Conservation (phyloP, 2,888 invertebrate genomes). For the Hartigia nigra region DNA sequence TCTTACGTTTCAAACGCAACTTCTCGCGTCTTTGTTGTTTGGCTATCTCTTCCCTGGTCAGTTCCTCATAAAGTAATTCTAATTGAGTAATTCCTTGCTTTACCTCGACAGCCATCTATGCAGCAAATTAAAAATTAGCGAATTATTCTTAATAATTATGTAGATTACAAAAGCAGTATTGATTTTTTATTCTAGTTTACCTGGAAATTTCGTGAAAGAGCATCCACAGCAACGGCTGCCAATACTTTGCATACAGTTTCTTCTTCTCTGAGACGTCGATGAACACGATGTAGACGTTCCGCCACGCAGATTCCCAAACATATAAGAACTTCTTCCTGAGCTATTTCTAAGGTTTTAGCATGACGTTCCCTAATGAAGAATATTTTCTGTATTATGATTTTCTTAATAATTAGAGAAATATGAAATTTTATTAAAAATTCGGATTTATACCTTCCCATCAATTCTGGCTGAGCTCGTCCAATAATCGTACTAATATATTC, state of each 20-base stretch:
- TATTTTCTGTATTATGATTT: slow-evolving; percentile 5
- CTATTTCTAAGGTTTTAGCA: slow-evolving; percentile 96
- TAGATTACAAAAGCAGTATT: background rate
- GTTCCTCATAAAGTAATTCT: slow-evolving; percentile 87
- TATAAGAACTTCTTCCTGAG: slow-evolving; percentile 95
- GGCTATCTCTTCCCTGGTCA: slow-evolving; percentile 86
- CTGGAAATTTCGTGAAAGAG: slow-evolving; percentile 89
- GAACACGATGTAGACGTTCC: slow-evolving; percentile 88
- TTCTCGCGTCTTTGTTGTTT: slow-evolving; percentile 88
- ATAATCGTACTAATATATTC: slow-evolving; percentile 91
- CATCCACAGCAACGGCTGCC: slow-evolving; percentile 88
- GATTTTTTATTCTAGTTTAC: slow-evolving; percentile 41
- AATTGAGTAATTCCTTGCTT: slow-evolving; percentile 90
- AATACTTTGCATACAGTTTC: slow-evolving; percentile 95
- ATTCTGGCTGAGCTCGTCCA: slow-evolving; percentile 90
- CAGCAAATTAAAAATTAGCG: slow-evolving; percentile 2
- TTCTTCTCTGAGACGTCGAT: slow-evolving; percentile 87
- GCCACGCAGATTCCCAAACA: slow-evolving; percentile 94
- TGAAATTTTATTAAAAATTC: background rate
- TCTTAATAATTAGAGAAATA: background rate
- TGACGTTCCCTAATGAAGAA: slow-evolving; percentile 79
- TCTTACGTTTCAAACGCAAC: slow-evolving; percentile 81
- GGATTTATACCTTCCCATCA: slow-evolving; percentile 77
- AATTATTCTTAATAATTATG: background rate
- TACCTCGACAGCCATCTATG: slow-evolving; percentile 83